These are phyloP conservation scores for Plebejus melissa DNA, from an alignment of 2,888 invertebrate genomes.

Conservation along the genomic window DNA sequence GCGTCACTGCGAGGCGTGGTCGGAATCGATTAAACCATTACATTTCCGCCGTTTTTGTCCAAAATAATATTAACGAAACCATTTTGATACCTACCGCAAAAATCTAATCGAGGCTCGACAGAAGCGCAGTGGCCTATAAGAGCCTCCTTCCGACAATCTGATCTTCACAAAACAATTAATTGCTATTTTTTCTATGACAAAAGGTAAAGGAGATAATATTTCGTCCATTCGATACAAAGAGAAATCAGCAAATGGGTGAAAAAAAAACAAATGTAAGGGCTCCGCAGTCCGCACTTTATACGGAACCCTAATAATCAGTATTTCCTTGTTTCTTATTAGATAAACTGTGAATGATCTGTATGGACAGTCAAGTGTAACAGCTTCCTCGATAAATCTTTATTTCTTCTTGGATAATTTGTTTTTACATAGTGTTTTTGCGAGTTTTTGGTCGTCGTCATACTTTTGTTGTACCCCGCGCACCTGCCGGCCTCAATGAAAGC, in stretches of 20 bases:
- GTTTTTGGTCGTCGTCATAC: constrained; percentile 44
- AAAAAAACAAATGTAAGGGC: background rate
- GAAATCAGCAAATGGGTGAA: background rate
- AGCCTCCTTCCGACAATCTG: background rate
- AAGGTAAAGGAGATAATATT: background rate
- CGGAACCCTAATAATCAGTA: background rate
- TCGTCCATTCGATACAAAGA: background rate
- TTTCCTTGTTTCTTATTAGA: constrained; percentile 61
- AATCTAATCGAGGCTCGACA: constrained; percentile 45
- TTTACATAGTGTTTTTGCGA: constrained; percentile 62
- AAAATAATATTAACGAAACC: constrained; percentile 48
- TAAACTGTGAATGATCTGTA: constrained; percentile 67
- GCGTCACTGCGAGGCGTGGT: constrained; percentile 69
- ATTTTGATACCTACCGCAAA: constrained; percentile 69
- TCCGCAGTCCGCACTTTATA: background rate
- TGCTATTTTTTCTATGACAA: background rate
- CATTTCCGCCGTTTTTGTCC: constrained; percentile 73
- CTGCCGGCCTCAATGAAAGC: constrained; percentile 60
- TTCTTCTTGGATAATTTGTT: constrained; percentile 73
- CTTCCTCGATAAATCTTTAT: constrained; percentile 72
- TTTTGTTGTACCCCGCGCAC: constrained; percentile 52
- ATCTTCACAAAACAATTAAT: background rate
- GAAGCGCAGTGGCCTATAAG: background rate
- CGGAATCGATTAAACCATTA: constrained; percentile 74
- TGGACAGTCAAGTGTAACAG: constrained; percentile 74